phyloP scores from a whole-genome alignment of 2,113 vertebrate genomes.

The Catharus fuscescens region DNA sequence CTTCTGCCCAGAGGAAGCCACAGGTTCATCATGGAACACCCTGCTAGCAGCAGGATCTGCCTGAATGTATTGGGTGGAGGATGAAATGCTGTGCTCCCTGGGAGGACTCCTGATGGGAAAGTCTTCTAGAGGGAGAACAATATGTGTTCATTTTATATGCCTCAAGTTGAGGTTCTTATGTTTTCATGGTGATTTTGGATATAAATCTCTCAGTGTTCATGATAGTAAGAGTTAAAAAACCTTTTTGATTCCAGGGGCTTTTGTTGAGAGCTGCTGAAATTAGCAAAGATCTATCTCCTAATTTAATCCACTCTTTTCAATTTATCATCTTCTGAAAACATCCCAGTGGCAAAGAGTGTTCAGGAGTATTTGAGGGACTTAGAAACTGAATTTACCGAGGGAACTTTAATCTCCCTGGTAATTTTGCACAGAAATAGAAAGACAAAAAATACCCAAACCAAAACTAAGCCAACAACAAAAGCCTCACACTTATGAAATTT shows the following conservation, averaged over 20 bases:
- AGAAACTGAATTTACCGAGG: not conserved
- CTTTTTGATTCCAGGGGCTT: not conserved
- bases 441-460: not conserved
- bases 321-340: not conserved
- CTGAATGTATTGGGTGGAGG: not conserved
- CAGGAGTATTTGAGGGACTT: not conserved
- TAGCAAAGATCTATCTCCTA: not conserved
- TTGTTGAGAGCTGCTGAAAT: not conserved
- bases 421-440: not conserved
- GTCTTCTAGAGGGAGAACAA: not conserved
- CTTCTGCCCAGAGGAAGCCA: not conserved
- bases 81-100: not conserved
- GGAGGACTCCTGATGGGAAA: not conserved
- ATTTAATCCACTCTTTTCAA: not conserved
- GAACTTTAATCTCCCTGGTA: not conserved
- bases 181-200: not conserved
- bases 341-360: not conserved
- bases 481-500: not conserved
- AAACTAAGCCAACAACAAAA: not conserved
- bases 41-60: not conserved
- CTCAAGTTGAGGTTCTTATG: not conserved
- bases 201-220: not conserved
- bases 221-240: not conserved
- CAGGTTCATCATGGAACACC: fast-evolving
- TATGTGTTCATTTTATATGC: not conserved